Percentiles rank a stretch among this genome's conserved stretches.
Conservation (phyloP, 1,140 invertebrate genomes). For the Brachionus asplanchnoidis region DNA sequence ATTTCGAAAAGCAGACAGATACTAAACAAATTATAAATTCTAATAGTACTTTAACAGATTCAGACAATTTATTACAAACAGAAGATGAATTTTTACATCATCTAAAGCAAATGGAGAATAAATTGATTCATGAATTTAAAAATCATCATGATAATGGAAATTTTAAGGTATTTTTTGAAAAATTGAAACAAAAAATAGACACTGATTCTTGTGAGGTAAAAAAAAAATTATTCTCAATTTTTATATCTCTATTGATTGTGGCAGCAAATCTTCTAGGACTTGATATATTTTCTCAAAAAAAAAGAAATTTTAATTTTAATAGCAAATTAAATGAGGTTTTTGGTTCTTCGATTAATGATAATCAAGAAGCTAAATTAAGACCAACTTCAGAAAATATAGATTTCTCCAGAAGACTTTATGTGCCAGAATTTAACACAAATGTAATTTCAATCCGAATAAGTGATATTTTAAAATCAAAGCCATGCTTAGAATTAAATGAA, state of each 20-base stretch:
- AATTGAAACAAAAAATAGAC: neutral
- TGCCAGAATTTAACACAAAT: neutral
- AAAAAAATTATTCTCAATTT: neutral
- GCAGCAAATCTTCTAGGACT: neutral
- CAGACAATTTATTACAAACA: neutral
- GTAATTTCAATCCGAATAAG: neutral
- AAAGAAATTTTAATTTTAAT: neutral
- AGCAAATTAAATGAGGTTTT: no score
- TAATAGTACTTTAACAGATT: neutral
- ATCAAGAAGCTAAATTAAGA: neutral
- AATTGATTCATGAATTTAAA: neutral
- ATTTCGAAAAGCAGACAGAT: neutral
- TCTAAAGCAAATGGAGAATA: neutral
- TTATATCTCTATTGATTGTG: neutral
- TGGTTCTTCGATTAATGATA: neutral
- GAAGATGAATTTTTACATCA: neutral
- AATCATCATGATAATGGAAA: neutral
- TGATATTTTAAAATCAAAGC: neutral
- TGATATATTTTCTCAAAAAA: neutral
- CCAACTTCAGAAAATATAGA: neutral
- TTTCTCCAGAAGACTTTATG: neutral
- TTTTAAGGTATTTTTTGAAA: neutral
- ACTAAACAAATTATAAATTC: no score
- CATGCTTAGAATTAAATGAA: neutral
- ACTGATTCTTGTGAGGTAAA: neutral